Conservation (phyloP, 2,113 vertebrate genomes). For the Chunga burmeisteri region DNA sequence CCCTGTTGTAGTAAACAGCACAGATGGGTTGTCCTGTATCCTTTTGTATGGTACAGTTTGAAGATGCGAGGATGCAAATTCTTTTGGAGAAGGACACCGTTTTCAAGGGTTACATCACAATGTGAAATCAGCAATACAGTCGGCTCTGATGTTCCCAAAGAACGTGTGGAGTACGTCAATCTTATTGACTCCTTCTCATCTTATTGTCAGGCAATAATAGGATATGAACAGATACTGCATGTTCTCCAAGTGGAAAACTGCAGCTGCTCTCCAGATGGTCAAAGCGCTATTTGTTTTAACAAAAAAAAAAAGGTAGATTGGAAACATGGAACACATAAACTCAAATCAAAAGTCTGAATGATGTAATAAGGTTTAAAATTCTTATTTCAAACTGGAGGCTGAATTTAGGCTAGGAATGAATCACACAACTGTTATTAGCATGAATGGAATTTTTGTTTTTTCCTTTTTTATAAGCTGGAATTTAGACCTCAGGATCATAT, state of each 20-base stretch:
- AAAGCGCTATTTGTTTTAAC: neutral
- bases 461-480: neutral
- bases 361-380: neutral
- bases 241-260: neutral
- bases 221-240: neutral
- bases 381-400: neutral
- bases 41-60: neutral
- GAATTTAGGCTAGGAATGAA: neutral
- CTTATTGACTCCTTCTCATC: neutral
- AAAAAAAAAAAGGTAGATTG: neutral
- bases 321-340: neutral
- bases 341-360: neutral
- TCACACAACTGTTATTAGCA: neutral
- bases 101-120: neutral
- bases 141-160: neutral
- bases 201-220: neutral
- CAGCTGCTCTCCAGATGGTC: neutral
- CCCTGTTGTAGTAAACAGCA: neutral
- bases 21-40: neutral
- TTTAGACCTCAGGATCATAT: neutral
- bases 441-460: neutral
- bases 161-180: neutral
- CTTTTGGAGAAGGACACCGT: neutral
- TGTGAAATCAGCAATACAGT: neutral
- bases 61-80: neutral